These are phyloP conservation scores for Mustelus asterias DNA, from an alignment of 2,113 vertebrate species.

Conservation along the genomic window DNA sequence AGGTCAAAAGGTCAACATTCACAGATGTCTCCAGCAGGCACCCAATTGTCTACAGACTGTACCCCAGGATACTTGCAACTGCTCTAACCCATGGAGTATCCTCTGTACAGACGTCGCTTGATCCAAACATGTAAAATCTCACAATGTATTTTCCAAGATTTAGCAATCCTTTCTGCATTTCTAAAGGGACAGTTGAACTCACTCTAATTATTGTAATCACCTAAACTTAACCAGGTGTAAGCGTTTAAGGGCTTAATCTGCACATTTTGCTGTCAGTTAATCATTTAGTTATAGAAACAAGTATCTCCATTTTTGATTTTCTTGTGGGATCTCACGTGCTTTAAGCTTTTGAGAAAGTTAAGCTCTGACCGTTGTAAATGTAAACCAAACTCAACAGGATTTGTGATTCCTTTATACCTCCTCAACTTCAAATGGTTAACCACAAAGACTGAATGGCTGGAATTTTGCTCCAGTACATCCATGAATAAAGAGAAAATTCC, in stretches of 20 bases:
- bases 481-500: slow-evolving; percentile 37
- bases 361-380: neutral
- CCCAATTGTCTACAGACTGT: slow-evolving; percentile 75
- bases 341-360: neutral
- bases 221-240: slow-evolving; percentile 16
- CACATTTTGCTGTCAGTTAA: slow-evolving; percentile 27
- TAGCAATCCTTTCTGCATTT: neutral
- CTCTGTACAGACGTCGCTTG: slow-evolving; percentile 38
- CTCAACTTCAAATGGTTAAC: slow-evolving; percentile 19
- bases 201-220: slow-evolving; percentile 2
- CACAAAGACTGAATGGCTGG: slow-evolving; percentile 6
- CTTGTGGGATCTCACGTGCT: neutral
- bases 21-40: slow-evolving; percentile 84
- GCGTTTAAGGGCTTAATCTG: slow-evolving; percentile 21
- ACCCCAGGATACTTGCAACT: slow-evolving; percentile 67
- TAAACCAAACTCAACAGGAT: slow-evolving; percentile 7
- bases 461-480: slow-evolving; percentile 16
- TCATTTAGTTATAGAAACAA: neutral
- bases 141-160: neutral
- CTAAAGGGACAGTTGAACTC: neutral
- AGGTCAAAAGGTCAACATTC: slow-evolving; percentile 78
- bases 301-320: slow-evolving; percentile 3
- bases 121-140: neutral
- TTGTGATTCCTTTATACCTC: neutral
- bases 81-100: slow-evolving; percentile 67